Conservation (phyloP, 2,113 vertebrate species). For the Carassius auratus region DNA sequence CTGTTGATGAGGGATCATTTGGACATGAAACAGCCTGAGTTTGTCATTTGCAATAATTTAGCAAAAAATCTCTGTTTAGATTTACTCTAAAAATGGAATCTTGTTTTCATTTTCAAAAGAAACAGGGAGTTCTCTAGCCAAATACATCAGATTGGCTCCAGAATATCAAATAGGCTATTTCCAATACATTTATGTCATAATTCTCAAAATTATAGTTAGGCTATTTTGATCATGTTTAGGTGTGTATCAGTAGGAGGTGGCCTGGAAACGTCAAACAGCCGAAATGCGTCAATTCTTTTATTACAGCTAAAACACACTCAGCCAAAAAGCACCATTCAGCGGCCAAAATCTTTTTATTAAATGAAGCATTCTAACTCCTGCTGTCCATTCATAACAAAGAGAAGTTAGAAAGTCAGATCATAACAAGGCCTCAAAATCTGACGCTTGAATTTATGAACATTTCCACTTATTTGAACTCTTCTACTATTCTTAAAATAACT, state of each 20-base stretch:
- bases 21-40: neutral
- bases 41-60: neutral
- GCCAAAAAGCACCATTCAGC: neutral
- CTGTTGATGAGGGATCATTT: neutral
- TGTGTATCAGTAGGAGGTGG: slow-evolving; percentile 8
- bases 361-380: neutral
- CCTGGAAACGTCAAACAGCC: neutral
- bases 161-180: neutral
- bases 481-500: neutral
- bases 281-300: neutral
- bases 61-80: neutral
- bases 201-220: neutral
- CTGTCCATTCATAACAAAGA: neutral
- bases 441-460: neutral
- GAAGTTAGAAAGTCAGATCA: neutral
- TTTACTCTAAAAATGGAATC: neutral
- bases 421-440: neutral
- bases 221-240: neutral
- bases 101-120: neutral
- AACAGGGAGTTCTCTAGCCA: neutral
- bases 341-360: neutral
- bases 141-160: neutral
- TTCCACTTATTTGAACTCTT: neutral
- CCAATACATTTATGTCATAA: neutral
- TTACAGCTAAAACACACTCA: neutral